Evolutionary conservation across 37 sponge, comb jelly and placozoan genomes (phyloP).

Genomic region (Axinella damicornis): DNA sequence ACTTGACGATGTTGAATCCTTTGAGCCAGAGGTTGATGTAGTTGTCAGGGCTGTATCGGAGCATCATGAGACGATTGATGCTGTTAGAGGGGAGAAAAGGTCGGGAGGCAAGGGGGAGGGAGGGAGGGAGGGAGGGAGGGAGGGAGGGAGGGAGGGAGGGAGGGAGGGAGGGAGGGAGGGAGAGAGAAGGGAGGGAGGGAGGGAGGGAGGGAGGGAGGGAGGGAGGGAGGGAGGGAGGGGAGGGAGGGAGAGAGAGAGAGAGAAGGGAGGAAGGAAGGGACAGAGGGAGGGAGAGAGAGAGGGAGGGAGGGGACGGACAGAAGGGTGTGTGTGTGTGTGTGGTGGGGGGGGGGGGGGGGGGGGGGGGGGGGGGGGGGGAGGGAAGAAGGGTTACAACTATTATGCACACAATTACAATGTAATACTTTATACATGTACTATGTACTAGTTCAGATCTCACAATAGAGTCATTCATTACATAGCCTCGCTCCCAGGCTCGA

Average conservation of each 20-base stretch:
- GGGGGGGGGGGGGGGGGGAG: conserved; percentile 14
- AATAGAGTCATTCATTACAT: too few species aligned
- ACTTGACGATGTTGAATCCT: conserved; percentile 40
- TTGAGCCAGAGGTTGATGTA: conserved; percentile 42
- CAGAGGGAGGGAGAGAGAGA: neutral
- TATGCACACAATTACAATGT: neutral
- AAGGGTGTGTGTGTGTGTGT: too few species aligned
- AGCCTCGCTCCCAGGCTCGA: too few species aligned
- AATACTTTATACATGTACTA: too few species aligned
- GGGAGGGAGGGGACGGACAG: conserved; percentile 6
- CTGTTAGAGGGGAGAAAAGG: conserved; percentile 1
- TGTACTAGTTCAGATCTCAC: too few species aligned
- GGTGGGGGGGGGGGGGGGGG: too few species aligned
- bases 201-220: conserved; percentile 22
- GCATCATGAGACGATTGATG: conserved; percentile 35
- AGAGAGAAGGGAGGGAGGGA: conserved; percentile 27
- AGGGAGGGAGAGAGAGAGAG: neutral
- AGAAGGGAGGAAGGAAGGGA: neutral
- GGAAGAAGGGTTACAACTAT: neutral
- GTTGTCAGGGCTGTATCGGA: conserved; percentile 5
- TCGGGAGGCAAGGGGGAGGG: neutral
- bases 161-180: neutral
- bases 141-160: neutral
- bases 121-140: neutral
- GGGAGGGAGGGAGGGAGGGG: conserved; percentile 16